phyloP scores from a whole-genome alignment of 2,888 invertebrate genomes.

The Hydrotaea diabolus region DNA sequence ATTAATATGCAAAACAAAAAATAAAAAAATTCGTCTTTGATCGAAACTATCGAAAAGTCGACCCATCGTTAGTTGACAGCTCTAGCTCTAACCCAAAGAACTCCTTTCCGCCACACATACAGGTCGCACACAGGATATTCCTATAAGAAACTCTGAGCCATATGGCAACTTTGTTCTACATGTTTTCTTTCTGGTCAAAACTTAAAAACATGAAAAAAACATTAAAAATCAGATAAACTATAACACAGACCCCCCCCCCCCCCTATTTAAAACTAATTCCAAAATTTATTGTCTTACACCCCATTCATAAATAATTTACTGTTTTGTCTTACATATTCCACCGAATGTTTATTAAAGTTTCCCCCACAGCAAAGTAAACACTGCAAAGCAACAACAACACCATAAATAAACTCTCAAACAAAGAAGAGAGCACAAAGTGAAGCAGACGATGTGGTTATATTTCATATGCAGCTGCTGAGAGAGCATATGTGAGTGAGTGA shows the following conservation, averaged over 20 bases:
- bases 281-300: too few species aligned
- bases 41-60: too few species aligned
- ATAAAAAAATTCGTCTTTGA: too few species aligned
- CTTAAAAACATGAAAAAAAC: not conserved
- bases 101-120: too few species aligned
- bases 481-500: not conserved
- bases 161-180: constrained; percentile 32
- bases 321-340: not conserved
- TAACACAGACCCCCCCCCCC: not conserved
- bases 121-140: constrained; percentile 1
- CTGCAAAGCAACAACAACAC: not conserved
- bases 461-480: not conserved
- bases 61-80: too few species aligned
- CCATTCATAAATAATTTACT: constrained; percentile 1
- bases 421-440: not conserved
- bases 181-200: constrained; percentile 1
- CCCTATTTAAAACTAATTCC: too few species aligned
- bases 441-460: not conserved
- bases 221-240: not conserved
- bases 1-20: too few species aligned
- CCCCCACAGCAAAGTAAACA: not conserved
- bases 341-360: not conserved
- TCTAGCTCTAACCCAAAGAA: too few species aligned
- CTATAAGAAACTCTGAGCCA: not conserved
- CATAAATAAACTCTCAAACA: constrained; percentile 16